A percentile compares a stretch with the other conserved stretches of the same genome.
Evolutionary conservation across 2,113 vertebrate genomes (phyloP).

Genomic region (Toxotes chatareus): DNA sequence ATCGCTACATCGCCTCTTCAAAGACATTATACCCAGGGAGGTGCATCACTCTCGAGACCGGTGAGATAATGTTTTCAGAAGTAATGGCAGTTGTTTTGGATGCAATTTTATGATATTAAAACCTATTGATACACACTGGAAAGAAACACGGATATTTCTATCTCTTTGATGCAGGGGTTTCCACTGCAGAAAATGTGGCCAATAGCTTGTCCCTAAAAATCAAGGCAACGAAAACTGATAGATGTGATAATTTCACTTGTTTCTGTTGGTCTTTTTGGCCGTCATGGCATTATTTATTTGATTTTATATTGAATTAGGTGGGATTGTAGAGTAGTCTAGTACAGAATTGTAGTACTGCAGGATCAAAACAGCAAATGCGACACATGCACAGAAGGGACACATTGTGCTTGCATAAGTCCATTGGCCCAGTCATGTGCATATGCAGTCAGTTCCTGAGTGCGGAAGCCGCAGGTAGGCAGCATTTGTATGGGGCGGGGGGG

Average conservation of each 20-base stretch:
- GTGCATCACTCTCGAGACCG: constrained; percentile 30
- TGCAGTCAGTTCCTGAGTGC: constrained; percentile 55
- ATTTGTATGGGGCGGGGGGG: constrained; percentile 38
- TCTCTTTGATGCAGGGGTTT: not conserved
- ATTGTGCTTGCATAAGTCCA: constrained; percentile 2
- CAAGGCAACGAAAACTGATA: not conserved
- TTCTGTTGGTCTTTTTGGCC: not conserved
- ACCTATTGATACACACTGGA: not conserved
- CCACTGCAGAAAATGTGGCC: not conserved
- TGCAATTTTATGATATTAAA: not conserved
- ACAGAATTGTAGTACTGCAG: not conserved
- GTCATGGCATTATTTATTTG: not conserved
- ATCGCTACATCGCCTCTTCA: constrained; percentile 23
- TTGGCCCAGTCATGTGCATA: constrained; percentile 46
- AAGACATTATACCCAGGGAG: constrained; percentile 11
- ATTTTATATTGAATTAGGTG: not conserved
- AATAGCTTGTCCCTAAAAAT: not conserved
- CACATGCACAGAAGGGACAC: not conserved
- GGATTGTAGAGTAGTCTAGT: not conserved
- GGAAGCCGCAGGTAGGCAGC: constrained; percentile 73
- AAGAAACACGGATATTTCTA: not conserved
- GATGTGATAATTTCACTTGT: not conserved
- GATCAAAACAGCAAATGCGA: constrained; percentile 1
- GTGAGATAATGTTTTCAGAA: constrained; percentile 33
- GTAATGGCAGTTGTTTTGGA: not conserved